Percentiles rank a stretch among this genome's conserved stretches.
Evolutionary conservation across 2,113 vertebrate genomes (phyloP).

Genomic region (Balaeniceps rex): DNA sequence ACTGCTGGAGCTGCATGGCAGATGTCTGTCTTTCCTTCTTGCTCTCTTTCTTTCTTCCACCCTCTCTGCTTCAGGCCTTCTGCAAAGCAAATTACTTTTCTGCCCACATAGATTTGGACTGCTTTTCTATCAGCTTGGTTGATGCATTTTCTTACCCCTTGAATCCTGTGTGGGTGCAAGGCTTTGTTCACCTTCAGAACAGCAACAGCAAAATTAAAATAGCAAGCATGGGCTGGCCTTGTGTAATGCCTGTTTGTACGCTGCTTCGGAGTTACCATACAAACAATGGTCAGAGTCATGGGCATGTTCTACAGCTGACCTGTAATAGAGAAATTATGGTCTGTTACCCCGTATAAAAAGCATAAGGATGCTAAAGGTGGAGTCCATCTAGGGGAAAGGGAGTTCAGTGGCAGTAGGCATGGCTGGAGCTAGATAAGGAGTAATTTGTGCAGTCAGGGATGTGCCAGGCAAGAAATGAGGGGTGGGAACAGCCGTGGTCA

Average conservation of each 20-base stretch:
- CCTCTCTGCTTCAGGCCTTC: not conserved
- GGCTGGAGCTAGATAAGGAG: not conserved
- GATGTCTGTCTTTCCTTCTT: not conserved
- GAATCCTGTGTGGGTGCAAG: rapidly evolving
- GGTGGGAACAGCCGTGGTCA: not conserved
- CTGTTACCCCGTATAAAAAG: not conserved
- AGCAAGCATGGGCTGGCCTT: not conserved
- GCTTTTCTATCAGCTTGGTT: not conserved
- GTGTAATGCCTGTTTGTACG: not conserved
- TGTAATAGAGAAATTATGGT: not conserved
- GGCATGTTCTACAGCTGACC: not conserved
- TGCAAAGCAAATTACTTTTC: not conserved
- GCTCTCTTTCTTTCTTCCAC: not conserved
- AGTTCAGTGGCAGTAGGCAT: not conserved
- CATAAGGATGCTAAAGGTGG: not conserved
- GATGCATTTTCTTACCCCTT: not conserved
- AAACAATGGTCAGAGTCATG: rapidly evolving
- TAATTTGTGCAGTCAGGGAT: not conserved
- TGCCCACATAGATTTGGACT: not conserved
- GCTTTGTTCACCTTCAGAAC: not conserved
- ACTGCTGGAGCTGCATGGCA: not conserved
- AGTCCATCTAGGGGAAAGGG: not conserved
- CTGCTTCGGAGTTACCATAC: not conserved
- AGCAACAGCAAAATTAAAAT: not conserved
- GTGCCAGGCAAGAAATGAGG: not conserved